phyloP scores from a whole-genome alignment of 2,888 invertebrate species.

The Leptinotarsa haldemani region DNA sequence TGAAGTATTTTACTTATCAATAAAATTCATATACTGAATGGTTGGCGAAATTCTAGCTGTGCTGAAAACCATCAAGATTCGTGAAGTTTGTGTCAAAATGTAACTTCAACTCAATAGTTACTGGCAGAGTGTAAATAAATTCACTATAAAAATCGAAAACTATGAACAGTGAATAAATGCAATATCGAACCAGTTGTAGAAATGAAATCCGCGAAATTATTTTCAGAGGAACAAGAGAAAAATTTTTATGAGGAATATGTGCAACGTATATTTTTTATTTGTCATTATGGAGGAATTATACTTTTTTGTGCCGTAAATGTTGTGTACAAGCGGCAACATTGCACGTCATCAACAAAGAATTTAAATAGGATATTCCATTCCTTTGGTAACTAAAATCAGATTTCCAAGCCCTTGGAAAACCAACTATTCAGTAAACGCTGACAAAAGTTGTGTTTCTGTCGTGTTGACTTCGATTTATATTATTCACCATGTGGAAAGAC shows the following conservation, averaged over 20 bases:
- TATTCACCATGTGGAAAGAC: slow-evolving; percentile 77
- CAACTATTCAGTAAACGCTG: background rate
- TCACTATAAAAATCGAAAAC: too few relatives aligned
- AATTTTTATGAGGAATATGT: background rate
- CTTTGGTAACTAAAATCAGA: slow-evolving; percentile 5
- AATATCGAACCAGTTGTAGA: too few relatives aligned
- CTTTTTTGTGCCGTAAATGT: slow-evolving; percentile 32
- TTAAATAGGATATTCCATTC: background rate
- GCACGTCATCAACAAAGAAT: slow-evolving; percentile 40
- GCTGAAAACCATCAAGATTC: too few relatives aligned
- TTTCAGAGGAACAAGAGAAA: background rate
- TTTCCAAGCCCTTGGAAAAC: background rate
- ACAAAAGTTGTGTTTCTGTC: slow-evolving; percentile 20
- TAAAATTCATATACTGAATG: too few relatives aligned
- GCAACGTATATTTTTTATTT: slow-evolving; percentile 7
- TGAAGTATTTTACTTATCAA: too few relatives aligned
- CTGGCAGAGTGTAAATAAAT: too few relatives aligned
- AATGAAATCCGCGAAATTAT: too few relatives aligned
- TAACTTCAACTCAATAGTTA: too few relatives aligned
- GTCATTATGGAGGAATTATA: slow-evolving; percentile 19
- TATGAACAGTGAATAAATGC: too few relatives aligned
- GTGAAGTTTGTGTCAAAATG: too few relatives aligned
- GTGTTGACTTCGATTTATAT: slow-evolving; percentile 34
- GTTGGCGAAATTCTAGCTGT: too few relatives aligned
- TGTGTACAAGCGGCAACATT: slow-evolving; percentile 51